Evolutionary conservation across 1,140 invertebrate genomes (phyloP).

Genomic region (Pseudomyrmex sp.): DNA sequence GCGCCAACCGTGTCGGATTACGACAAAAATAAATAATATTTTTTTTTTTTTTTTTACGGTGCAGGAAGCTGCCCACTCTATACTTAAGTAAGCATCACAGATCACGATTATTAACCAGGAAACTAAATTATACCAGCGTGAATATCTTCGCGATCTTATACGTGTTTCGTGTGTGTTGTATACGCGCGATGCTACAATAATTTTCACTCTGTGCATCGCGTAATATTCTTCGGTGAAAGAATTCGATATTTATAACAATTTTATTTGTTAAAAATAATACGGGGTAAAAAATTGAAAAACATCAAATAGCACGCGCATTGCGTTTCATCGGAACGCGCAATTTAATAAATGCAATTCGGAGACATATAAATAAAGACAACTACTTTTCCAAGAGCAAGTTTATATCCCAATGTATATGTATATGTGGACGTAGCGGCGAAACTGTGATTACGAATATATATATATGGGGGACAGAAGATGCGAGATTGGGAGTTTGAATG

Average conservation of each 20-base stretch:
- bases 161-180: background rate
- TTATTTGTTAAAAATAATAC: too few species aligned
- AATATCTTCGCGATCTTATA: constrained; percentile 37
- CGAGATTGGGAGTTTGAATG: constrained; percentile 36
- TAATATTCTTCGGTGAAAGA: background rate
- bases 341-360: background rate
- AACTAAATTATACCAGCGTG: constrained; percentile 35
- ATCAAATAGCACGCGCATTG: background rate
- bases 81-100: constrained; percentile 69
- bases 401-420: background rate
- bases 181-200: constrained; percentile 5
- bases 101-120: constrained; percentile 25
- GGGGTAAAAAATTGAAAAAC: background rate
- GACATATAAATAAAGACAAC: background rate
- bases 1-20: constrained; percentile 39
- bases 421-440: constrained; percentile 15
- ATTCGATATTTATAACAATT: constrained; percentile 6
- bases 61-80: constrained; percentile 62
- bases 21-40: constrained; percentile 56
- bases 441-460: constrained; percentile 75
- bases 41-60: constrained; percentile 40
- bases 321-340: too few species aligned
- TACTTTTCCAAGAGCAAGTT: constrained; percentile 3
- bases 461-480: constrained; percentile 38
- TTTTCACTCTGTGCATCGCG: background rate